Conservation (phyloP, 2,888 invertebrate genomes). For the Incurvaria masculella region DNA sequence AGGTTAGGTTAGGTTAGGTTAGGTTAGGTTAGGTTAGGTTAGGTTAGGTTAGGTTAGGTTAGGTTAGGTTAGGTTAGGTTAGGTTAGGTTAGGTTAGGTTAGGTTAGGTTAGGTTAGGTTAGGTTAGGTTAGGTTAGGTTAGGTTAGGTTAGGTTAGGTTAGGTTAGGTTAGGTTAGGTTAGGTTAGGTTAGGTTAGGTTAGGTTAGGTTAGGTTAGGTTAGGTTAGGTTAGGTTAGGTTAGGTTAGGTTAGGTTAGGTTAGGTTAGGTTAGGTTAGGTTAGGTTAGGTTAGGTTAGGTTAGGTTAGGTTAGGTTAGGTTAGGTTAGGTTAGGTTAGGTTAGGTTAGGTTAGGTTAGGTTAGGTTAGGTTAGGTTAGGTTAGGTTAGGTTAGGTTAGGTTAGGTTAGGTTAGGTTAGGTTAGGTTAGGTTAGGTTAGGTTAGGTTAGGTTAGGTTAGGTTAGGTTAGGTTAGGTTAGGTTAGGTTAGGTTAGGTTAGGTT, state of each 20-base stretch:
- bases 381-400: slow-evolving; percentile 9
- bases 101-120: slow-evolving; percentile 8
- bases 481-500: slow-evolving; percentile 12
- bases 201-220: slow-evolving; percentile 10
- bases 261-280: slow-evolving; percentile 18
- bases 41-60: slow-evolving; percentile 7
- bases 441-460: slow-evolving; percentile 14
- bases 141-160: slow-evolving; percentile 9
- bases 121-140: slow-evolving; percentile 10
- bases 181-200: slow-evolving; percentile 10
- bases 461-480: slow-evolving; percentile 13
- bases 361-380: slow-evolving; percentile 16
- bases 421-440: slow-evolving; percentile 11
- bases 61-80: slow-evolving; percentile 8
- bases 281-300: slow-evolving; percentile 17
- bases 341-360: slow-evolving; percentile 16
- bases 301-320: slow-evolving; percentile 12
- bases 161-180: slow-evolving; percentile 10
- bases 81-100: slow-evolving; percentile 8
- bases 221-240: slow-evolving; percentile 15
- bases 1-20: slow-evolving; percentile 8
- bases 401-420: slow-evolving; percentile 16
- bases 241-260: slow-evolving; percentile 18
- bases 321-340: slow-evolving; percentile 16
- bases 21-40: slow-evolving; percentile 7